phyloP scores from a whole-genome alignment of 2,888 invertebrate species.

The Caenorhabditis macrosperma region DNA sequence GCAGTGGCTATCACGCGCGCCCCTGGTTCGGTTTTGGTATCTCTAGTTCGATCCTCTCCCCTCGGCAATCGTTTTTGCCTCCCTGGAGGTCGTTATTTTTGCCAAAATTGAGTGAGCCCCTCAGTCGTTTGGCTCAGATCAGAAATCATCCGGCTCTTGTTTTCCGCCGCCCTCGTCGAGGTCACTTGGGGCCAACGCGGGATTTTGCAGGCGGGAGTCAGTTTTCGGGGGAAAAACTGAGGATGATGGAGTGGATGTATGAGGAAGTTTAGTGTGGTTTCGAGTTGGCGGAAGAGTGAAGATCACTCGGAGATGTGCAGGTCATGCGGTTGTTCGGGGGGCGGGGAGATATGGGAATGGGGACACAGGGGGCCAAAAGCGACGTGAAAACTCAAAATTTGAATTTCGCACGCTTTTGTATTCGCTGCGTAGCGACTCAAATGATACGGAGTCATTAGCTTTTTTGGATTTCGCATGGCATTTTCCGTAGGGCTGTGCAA shows the following conservation, averaged over 20 bases:
- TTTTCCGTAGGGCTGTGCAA: too few species aligned
- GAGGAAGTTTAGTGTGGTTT: background rate
- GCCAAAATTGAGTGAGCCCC: background rate
- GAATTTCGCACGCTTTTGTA: too few species aligned
- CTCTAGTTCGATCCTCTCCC: too few species aligned
- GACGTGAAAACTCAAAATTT: too few species aligned
- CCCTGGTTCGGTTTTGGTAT: too few species aligned
- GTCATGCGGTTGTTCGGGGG: background rate
- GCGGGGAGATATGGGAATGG: too few species aligned
- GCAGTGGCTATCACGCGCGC: too few species aligned
- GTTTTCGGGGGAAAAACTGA: background rate
- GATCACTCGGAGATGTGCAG: background rate
- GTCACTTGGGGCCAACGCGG: background rate
- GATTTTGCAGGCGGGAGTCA: background rate
- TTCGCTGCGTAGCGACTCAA: too few species aligned
- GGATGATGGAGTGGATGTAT: background rate
- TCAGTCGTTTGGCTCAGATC: too few species aligned
- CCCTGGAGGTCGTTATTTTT: conserved; percentile 20
- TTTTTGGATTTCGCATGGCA: too few species aligned
- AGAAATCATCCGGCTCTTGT: background rate
- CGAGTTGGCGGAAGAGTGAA: background rate
- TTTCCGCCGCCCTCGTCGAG: background rate
- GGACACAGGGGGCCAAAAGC: too few species aligned
- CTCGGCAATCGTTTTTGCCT: background rate
- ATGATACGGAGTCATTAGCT: too few species aligned